Base-by-base conservation (phyloP, 2,888 invertebrate species). In the Pyrrhia umbra region DNA sequence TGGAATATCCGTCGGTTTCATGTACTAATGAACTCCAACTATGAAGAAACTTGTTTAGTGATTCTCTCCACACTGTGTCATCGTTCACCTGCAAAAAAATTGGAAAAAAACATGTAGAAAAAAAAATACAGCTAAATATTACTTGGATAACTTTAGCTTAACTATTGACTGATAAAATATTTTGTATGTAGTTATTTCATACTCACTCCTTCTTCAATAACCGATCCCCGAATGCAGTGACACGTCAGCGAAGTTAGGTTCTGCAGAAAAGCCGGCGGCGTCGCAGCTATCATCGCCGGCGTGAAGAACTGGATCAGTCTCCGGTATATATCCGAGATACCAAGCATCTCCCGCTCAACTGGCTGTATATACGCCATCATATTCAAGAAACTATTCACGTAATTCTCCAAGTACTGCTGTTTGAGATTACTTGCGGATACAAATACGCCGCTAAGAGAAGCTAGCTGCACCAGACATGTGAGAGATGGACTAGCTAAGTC, bases 381-480 rank as follows among this genome's bases (percentile, higher is more conserved):
- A 60, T 92, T 92, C 74, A 95, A 79, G 62, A 95, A 95, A 72
- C 92, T 88, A 61, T 88, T 92, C 1, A 94, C 94, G 74, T 94
- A 95, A 72, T 93, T 93, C 70, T 94, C 92, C 66, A 94, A 88
- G 80, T 95, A 95, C 67, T 93, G 91, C 65, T 92, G 92, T 76
- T 94, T 95, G 4, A 91, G 69, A 69, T 90, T 89, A 64, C 82
- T 87, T 4, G 87, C 88, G 2, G 90, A 90, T 0, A 93, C 88
- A 3, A 92, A 88, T 2, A 90, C 89, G 2, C 95, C 95, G 66
- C 93, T 93, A 20, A 95, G 83, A 80, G 94, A 94, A 6, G 94
- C 95, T 62, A 98, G 91, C 87, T 98, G 98, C 9, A 97, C 97
- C 46, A 99, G 93, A 89, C 98, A 98, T 55, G 96, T 97, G 61